A percentile compares a stretch with the other conserved stretches of the same genome.
These are phyloP conservation scores for Phortica magna DNA, from an alignment of 2,888 invertebrate species.

Conservation along the genomic window DNA sequence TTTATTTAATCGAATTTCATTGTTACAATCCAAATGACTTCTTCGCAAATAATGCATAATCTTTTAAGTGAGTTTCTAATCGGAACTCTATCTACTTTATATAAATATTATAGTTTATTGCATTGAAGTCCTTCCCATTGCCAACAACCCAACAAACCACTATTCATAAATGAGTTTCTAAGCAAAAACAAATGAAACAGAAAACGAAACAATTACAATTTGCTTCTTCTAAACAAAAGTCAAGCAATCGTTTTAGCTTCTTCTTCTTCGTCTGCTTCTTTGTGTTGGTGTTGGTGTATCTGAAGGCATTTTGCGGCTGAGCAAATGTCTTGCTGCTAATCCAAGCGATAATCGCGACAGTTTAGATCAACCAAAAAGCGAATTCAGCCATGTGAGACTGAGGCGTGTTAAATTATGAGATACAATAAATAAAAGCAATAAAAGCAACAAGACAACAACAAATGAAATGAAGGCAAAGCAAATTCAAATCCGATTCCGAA, in stretches of 20 bases:
- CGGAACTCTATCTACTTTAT: too few relatives aligned
- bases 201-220: too few relatives aligned
- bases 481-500: not conserved
- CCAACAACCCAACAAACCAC: too few relatives aligned
- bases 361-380: not conserved
- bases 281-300: not conserved
- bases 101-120: too few relatives aligned
- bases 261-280: not conserved
- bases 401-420: conserved; percentile 19
- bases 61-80: too few relatives aligned
- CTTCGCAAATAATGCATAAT: too few relatives aligned
- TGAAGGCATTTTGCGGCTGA: not conserved
- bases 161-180: too few relatives aligned
- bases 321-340: not conserved
- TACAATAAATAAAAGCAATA: conserved; percentile 3
- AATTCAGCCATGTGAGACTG: conserved; percentile 15
- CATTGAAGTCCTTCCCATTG: too few relatives aligned
- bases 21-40: too few relatives aligned
- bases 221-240: not conserved
- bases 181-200: too few relatives aligned
- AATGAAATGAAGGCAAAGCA: not conserved
- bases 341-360: not conserved
- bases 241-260: not conserved
- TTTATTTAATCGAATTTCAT: too few relatives aligned
- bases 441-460: not conserved